Evolutionary conservation across 2,888 invertebrate species (phyloP), one percentile per base, ranked within the genome.

Genomic region (Lordiphosa fenestrarum): DNA sequence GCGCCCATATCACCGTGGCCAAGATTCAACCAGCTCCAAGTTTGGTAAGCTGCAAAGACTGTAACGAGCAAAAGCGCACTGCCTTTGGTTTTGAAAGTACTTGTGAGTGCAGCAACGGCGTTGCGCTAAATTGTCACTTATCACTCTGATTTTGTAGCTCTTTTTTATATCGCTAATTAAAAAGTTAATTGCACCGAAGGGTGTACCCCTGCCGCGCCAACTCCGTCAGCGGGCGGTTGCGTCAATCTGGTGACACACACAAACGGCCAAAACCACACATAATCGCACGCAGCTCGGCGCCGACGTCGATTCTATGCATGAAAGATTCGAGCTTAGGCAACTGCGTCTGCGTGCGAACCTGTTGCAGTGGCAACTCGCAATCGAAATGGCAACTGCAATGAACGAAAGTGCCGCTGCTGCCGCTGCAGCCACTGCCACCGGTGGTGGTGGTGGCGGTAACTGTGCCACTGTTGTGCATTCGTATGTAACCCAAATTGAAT

Each of bases 271-370:
- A 15, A 21, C 5, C 36, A 47, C 36, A 21, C 9, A 40, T 40
- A 40, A 47, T 47, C 36, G 47, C 35, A 36, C 36, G 47, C 47
- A 36, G 36, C 48, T 21, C 25, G 38, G 37, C 13, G 3, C 37
- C 35, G 13, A 12, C 37, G 55, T 19, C 39, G 46, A 53, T 61
- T 62, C 59, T 54, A 56, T 70, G 52, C 59, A 51, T 55, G 65
- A 66, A 55, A 62, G 53, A 71, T 48, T 50, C 19, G 40, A 42
- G 54, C 74, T 70, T 70, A 48, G 58, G 62, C 71, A 73, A 73
- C 41, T 72, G 7, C 49, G n/a, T 41, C 71, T 71, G 74, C 62
- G 61, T 71, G 66, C 71, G 74, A 71, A 70, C 71, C 74, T 71
- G 71, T 58, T 66, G 73, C 66, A 71, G 13, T 56, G 23, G 65